Base-by-base conservation (phyloP, 2,797 vertebrate genomes). In the Enteromius fasciolatus region DNA sequence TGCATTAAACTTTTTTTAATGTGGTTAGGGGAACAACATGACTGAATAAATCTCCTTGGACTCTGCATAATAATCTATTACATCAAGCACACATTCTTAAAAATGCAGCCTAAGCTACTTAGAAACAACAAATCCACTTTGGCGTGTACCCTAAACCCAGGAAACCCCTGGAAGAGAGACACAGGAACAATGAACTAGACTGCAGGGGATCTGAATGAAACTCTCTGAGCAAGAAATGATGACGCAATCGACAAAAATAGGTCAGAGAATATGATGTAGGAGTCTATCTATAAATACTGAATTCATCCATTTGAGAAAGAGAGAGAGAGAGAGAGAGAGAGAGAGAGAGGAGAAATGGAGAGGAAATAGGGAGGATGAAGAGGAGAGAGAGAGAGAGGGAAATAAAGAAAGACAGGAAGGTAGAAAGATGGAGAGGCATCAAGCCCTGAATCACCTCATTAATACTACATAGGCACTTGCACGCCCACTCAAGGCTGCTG, bases 401-500 rank as follows among this genome's bases (percentile, higher is more conserved):
- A 61, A 67, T n/a, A 8, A 25, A 23, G 11, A 31, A 10, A 48
- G 41, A 73, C 25, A 66, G 44, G 3, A 41, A 44, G 36, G 5
- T 48, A 59, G 64, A 64, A 77, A 66, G 73, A 69, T 36, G 46
- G 69, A 46, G 69, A 61, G 23, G 31, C 17, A 68, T 63, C 41
- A 10, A 67, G 68, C 18, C 52, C 77, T 83, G 84, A 84, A 84
- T 86, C 77, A 90, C 83, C 87, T 88, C 85, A 92, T 92, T 87
- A 92, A 92, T 87, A 90, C 83, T 89, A 79, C 86, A 92, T 79
- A 78, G 87, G 80, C 80, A 76, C 80, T 68, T 57, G 36, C 14
- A 77, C 82, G 25, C 72, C 67, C 48, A 69, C 84, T 85, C 85
- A 80, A 14, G 48, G 46, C 78, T 81, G 69, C 73, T 78, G 31